These are phyloP conservation scores for Apocrypta bakeri DNA, from an alignment of 1,140 invertebrate species.

Conservation along the genomic window DNA sequence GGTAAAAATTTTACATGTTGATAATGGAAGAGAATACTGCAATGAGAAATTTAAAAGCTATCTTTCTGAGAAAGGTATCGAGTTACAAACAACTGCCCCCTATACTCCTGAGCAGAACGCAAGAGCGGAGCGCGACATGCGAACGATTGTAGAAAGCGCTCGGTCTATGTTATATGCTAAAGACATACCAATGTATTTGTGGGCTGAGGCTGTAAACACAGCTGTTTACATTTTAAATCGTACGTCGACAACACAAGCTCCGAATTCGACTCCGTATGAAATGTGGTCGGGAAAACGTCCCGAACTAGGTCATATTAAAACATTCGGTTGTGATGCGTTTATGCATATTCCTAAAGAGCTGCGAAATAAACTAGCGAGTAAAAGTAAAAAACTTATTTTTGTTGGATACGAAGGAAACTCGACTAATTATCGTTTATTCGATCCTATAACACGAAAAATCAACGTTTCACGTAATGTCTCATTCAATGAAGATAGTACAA, in stretches of 20 bases:
- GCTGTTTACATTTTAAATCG: slow-evolving; percentile 52
- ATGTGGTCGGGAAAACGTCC: slow-evolving; percentile 56
- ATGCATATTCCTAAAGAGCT: slow-evolving; percentile 56
- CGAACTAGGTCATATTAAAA: slow-evolving; percentile 56
- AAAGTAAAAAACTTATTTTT: slow-evolving; percentile 50
- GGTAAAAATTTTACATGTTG: neutral
- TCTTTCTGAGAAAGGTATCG: neutral
- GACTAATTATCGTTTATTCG: slow-evolving; percentile 32
- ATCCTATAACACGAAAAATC: neutral
- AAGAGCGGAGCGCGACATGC: slow-evolving; percentile 52
- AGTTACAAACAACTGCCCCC: slow-evolving; percentile 53
- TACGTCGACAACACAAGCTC: neutral
- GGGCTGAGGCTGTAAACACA: slow-evolving; percentile 50
- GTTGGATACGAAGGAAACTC: slow-evolving; percentile 54
- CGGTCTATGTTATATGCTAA: slow-evolving; percentile 41
- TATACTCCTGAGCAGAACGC: slow-evolving; percentile 62
- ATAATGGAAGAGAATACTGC: neutral
- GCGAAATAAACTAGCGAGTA: slow-evolving; percentile 57
- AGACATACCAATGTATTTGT: slow-evolving; percentile 21
- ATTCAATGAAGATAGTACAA: slow-evolving; percentile 16
- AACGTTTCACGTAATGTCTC: slow-evolving; percentile 5
- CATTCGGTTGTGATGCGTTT: slow-evolving; percentile 64
- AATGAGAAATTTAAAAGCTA: neutral
- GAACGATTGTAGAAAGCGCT: slow-evolving; percentile 51
- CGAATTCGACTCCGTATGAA: slow-evolving; percentile 52